Conservation (phyloP, 2,888 invertebrate species). For the Osmoderma eremita region DNA sequence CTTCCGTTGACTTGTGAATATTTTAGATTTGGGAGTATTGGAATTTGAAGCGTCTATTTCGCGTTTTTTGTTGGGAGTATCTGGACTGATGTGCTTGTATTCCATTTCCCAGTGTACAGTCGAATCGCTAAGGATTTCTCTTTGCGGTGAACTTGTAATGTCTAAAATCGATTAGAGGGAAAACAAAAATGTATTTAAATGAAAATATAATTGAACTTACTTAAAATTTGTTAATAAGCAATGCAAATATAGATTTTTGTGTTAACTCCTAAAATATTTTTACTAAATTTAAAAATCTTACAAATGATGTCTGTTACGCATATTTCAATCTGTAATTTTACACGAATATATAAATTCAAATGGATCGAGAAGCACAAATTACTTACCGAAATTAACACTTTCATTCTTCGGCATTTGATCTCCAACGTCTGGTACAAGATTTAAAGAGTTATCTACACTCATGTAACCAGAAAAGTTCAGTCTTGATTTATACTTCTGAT, state of each 20-base stretch:
- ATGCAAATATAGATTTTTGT: too few species aligned
- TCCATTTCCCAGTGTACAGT: slow-evolving; percentile 62
- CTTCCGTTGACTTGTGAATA: slow-evolving; percentile 60
- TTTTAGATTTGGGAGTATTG: slow-evolving; percentile 59
- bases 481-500: slow-evolving; percentile 66
- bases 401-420: slow-evolving; percentile 48
- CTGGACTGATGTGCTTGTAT: slow-evolving; percentile 57
- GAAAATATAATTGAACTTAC: too few species aligned
- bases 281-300: too few species aligned
- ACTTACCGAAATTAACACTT: slow-evolving; percentile 49
- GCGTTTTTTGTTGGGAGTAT: slow-evolving; percentile 48
- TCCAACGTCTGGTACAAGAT: slow-evolving; percentile 61
- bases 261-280: too few species aligned
- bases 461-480: slow-evolving; percentile 68
- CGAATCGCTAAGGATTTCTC: slow-evolving; percentile 52
- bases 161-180: slow-evolving; percentile 30
- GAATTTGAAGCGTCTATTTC: slow-evolving; percentile 59
- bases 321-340: slow-evolving; percentile 2
- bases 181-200: background rate
- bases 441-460: slow-evolving; percentile 66
- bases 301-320: too few species aligned
- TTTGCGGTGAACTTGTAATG: slow-evolving; percentile 43
- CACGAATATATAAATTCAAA: background rate
- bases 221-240: too few species aligned
- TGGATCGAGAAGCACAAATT: background rate